These are phyloP conservation scores for Drosophila pseudoananassae DNA, from an alignment of 1,140 invertebrate species.

Conservation along the genomic window DNA sequence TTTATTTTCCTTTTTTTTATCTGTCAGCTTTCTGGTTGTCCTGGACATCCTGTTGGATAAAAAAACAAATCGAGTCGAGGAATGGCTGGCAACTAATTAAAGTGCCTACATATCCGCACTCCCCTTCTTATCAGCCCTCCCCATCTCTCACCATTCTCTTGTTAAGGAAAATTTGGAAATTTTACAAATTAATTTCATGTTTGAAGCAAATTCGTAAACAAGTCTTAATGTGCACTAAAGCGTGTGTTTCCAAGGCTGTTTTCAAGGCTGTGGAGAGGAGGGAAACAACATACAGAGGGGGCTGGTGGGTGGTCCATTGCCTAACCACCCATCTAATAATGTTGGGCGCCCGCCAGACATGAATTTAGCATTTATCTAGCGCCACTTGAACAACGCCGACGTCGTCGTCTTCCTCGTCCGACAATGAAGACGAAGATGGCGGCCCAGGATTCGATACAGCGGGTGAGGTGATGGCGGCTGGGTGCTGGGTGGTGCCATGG, in stretches of 20 bases:
- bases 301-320: background rate
- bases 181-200: constrained; percentile 80
- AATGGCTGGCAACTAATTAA: constrained; percentile 57
- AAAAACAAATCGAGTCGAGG: background rate
- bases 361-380: constrained; percentile 81
- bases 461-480: background rate
- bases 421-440: constrained; percentile 57
- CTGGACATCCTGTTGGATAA: constrained; percentile 13
- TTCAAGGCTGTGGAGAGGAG: background rate
- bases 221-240: constrained; percentile 80
- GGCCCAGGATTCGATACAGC: background rate
- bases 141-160: constrained; percentile 1
- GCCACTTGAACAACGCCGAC: constrained; percentile 66
- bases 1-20: background rate
- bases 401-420: constrained; percentile 4
- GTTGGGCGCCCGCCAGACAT: constrained; percentile 75
- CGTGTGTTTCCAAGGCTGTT: constrained; percentile 54
- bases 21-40: constrained; percentile 18
- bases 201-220: constrained; percentile 80
- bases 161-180: constrained; percentile 61
- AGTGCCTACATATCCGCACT: constrained; percentile 40
- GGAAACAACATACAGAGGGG: background rate
- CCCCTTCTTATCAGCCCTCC: background rate
- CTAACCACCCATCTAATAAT: constrained; percentile 64
- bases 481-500: background rate